Base-by-base conservation (phyloP, 1,140 invertebrate genomes). In the Drosophila varians region DNA sequence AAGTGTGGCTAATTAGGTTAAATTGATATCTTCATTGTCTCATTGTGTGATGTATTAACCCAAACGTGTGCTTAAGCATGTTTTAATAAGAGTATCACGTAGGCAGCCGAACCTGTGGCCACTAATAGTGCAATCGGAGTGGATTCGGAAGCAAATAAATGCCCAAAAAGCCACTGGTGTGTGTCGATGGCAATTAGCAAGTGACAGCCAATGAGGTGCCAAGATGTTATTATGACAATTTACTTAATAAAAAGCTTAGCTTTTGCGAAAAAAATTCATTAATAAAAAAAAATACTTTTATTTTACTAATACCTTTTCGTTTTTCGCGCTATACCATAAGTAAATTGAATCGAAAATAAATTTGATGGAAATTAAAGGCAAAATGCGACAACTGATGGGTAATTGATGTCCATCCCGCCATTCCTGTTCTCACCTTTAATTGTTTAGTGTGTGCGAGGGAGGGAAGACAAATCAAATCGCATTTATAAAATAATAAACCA, bases 401-500 rank as follows among this genome's bases (percentile, higher is more conserved):
- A 66, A 60, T 60, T 66, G 62, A 66, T 66, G 57, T 42, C 14
- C 3, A 28, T 18, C n/a, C 21, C 6, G 16, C 31, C 36, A 6
- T 4, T 4, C 5, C 2, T 4, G 36, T 3, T 6, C 19, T 4
- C 8, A 18, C 25, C 19, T 49, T 21, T 21, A 51, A 43, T 51
- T 23, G 36, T 38, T 26, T 19, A 18, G 38, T 9, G 14, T 26
- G n/a, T 11, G 23, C 16, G 7, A 11, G 19, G 14, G 14, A 31
- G 11, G 21, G 25, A 12, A 4, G 46, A 6, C 68, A 72, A 72
- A 72, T 72, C 69, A 72, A 72, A 72, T 62, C 46, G 36, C 54
- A 51, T 66, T 60, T 72, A 77, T 74, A 42, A 77, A 77, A 68
- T 73, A 73, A 77, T 77, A 77, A 72, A 52, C 60, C 54, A 31